These are phyloP conservation scores for Simalia tracyae DNA, from an alignment of 2,797 vertebrate genomes.

Conservation along the genomic window DNA sequence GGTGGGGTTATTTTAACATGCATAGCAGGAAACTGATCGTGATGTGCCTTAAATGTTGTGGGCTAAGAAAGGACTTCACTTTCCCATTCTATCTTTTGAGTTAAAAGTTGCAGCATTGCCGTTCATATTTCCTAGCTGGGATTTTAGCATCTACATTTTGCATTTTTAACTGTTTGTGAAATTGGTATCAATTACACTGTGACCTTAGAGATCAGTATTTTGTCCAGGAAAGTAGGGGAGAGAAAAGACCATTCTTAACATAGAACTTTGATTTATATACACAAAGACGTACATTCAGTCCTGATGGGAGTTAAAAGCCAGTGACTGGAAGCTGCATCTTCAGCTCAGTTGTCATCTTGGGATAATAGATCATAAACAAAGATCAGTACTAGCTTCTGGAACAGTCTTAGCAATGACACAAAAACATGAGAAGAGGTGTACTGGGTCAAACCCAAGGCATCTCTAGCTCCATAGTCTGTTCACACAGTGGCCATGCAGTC, in stretches of 20 bases:
- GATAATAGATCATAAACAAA: slow-evolving; percentile 31
- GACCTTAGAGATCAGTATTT: slow-evolving; percentile 1
- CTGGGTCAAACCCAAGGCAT: background rate
- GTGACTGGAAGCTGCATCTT: slow-evolving; percentile 6
- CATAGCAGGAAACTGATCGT: background rate
- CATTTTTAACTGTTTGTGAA: background rate
- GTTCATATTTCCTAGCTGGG: slow-evolving; percentile 1
- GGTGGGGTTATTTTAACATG: background rate
- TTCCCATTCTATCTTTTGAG: background rate
- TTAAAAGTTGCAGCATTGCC: background rate
- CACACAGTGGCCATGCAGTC: background rate
- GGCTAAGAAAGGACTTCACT: slow-evolving; percentile 19
- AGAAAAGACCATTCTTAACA: background rate
- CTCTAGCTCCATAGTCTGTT: background rate
- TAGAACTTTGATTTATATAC: slow-evolving; percentile 22
- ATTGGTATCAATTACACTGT: background rate
- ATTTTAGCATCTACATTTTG: background rate
- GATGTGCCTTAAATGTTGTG: background rate
- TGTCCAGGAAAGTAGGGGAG: background rate
- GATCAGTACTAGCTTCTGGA: background rate
- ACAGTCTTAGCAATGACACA: background rate
- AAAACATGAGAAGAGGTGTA: background rate
- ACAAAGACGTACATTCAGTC: slow-evolving; percentile 7
- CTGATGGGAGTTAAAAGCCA: slow-evolving; percentile 31
- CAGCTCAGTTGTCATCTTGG: slow-evolving; percentile 16